Evolutionary conservation across 1,140 invertebrate species (phyloP), one percentile per base, ranked within the genome.

Genomic region (Macrotrachela quadricornifera): DNA sequence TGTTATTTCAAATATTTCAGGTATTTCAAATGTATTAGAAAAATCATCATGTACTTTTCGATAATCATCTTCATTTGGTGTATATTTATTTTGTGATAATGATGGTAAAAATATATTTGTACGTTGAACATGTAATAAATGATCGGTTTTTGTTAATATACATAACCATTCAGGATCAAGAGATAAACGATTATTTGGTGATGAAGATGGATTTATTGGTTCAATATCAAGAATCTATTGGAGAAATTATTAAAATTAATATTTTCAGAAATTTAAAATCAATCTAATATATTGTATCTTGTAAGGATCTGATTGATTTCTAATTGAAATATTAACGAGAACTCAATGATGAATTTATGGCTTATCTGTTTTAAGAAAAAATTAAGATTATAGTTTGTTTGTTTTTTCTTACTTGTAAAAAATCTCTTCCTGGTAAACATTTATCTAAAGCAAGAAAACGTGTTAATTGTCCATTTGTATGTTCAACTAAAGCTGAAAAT

Each of bases 391-490:
- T 30, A 61, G 56, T 44, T 61, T 18, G 30, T 61, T 54, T 13
- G 11, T 65, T 49, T 16, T 54, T 46, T 51, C 50, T 50, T 47
- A 83, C 73, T 74, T 88, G 85, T 52, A 94, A 69, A 71, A 90
- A 94, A 53, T 80, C 77, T 59, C 85, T 73, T 59, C 76, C 77
- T 0, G 87, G 87, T 38, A 96, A 70, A 71, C 88, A 92, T 73
- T 97, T 97, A 65, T 97, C 90, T 10, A 97, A 68, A 1, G 90
- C 86, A 54, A 97, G 68, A 71, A 97, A 97, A 68, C 83, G 85
- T 0, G 90, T 95, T 21, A 56, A 50, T 54, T 30, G 21, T 17
- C 14, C 3, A 1, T 30, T 48, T 6, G 70, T 62, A 69, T 88
- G 83, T 30, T 76, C 73, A 11, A 95, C 76, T 8, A 85, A 49